Base-by-base conservation (phyloP, 2,888 invertebrate species). In the Itoplectis maculator region DNA sequence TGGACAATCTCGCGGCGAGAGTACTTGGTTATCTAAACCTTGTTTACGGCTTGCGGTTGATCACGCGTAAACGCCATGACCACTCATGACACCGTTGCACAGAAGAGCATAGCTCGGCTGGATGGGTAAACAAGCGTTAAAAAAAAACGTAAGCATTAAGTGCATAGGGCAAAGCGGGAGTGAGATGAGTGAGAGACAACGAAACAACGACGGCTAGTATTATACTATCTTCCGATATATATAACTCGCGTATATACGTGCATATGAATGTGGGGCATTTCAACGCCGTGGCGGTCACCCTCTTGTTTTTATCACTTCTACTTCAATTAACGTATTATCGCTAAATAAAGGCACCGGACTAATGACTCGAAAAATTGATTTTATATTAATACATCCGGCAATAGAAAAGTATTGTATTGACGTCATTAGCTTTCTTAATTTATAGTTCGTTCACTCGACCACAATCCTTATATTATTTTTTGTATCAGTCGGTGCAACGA, bases 21-120 rank as follows among this genome's bases (percentile, higher is more conserved):
- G 2, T 59, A 42, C 70, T 56, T 47, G 66, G 81, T 61, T 84
- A 86, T 84, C 85, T 85, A 85, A 86, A 88, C 89, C 88, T 87
- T 90, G 89, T 90, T 90, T 89, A 89, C 89, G 87, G 87, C 79
- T 82, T 74, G 56, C 8, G 40, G 23, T 42, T 65, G 89, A 90
- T 90, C 90, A 90, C 89, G 90, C 84, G 85, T 86, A 84, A 88
- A 87, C 85, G 83, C 85, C 88, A 89, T 90, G 90, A 87, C 85
- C 63, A 63, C 18, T 70, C 68, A 29, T 49, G 8, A 35, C 79
- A 76, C 73, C 73, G 70, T 59, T 70, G 75, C 56, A 74, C 20
- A 40, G 54, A 29, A 63, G 54, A 74, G n/a, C 45, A 73, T 37
- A 37, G 61, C 56, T 84, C 81, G 79, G n/a, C 78, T 63, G 74